phyloP scores from a whole-genome alignment of 2,113 vertebrate species.

The Daphoenositta chrysoptera region DNA sequence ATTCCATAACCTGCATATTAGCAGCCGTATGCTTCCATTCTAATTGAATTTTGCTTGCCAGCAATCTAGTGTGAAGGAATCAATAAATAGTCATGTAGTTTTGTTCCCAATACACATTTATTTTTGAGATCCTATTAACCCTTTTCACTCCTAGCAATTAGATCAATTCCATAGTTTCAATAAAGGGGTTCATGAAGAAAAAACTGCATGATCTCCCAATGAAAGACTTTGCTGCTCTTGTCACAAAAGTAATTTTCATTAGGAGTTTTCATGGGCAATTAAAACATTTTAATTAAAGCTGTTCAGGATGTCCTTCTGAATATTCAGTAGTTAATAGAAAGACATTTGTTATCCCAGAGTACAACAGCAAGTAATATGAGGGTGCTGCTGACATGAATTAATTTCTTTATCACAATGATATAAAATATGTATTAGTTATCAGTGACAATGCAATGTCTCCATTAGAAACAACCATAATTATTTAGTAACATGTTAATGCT shows the following conservation, averaged over 20 bases:
- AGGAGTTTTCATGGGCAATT: not conserved
- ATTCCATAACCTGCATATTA: not conserved
- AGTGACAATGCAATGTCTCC: not conserved
- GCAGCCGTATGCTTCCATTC: not conserved
- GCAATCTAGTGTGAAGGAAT: not conserved
- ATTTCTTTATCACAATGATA: not conserved
- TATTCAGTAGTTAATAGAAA: not conserved
- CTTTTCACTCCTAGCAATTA: not conserved
- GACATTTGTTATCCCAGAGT: not conserved
- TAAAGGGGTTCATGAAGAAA: not conserved
- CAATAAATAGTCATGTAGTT: not conserved
- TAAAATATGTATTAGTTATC: not conserved
- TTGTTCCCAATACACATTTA: not conserved
- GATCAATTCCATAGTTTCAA: not conserved
- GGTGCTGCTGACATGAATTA: not conserved
- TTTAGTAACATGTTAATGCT: not conserved
- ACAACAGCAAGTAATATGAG: not conserved
- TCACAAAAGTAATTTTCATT: not conserved
- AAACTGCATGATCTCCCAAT: not conserved
- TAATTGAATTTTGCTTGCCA: not conserved
- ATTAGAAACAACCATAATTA: not conserved
- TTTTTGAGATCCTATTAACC: not conserved
- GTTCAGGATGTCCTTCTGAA: not conserved
- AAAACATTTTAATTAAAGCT: not conserved
- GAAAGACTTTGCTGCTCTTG: not conserved